Base-by-base conservation (phyloP, 2,113 vertebrate genomes). In the Cebus imitator region DNA sequence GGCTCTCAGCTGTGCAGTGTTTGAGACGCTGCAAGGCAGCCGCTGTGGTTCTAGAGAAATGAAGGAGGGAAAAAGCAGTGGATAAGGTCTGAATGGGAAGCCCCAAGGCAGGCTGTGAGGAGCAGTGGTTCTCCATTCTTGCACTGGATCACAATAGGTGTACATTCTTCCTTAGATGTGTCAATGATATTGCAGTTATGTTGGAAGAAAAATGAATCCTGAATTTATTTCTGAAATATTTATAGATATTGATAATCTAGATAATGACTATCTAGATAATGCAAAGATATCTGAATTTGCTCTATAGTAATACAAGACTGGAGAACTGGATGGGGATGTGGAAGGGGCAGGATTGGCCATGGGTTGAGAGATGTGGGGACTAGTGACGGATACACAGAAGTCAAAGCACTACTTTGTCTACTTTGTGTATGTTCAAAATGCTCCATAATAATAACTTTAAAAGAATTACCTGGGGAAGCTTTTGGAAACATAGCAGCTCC, bases 351-450 rank as follows among this genome's bases (percentile, higher is more conserved):
- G 10, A 6, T 21, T 64, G 66, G 58, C 52, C 7, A 1, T 23
- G 16, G 43, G 4, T 20, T 55, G 61, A 66, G 52, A n/a, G 64
- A 17, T 40, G 13, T 30, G 8, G 37, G 70, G 35, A 14, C 32
- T 78, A n/a, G 43, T 52, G 72, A 16, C 27, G n/a, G 32, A 11
- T 45, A 37, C 2, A 0, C 0, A 37, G 45, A 92, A 21, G 16
- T 90, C 61, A 55, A 1, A 5, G 64, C 27, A 45, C 32, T 30
- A n/a, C 43, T 43, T 91, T 21, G 17, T 57, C 25, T 52, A 25
- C 30, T 83, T 73, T 50, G 16, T 58, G 4, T 70, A 70, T 43
- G 55, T 72, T 94, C 84, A 55, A 79, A 92, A 68, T 79, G 90
- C 50, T 68, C 6, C 52, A 30, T n/a, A 72, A 83, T 86, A 85